These are phyloP conservation scores for Terebella lapidaria DNA, from an alignment of 2,888 invertebrate species.

Conservation along the genomic window DNA sequence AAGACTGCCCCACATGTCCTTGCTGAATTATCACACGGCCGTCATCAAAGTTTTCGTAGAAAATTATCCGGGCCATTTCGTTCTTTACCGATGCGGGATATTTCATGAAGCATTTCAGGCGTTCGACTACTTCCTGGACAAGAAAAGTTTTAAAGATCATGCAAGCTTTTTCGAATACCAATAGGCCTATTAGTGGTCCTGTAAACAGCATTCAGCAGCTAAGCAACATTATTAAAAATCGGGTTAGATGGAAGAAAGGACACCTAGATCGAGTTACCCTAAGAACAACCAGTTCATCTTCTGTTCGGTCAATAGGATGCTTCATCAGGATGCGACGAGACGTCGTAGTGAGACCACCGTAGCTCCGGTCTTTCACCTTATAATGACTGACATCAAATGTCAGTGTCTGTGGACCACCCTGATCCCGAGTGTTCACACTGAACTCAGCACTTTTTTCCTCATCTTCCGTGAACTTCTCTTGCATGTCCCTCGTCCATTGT, in stretches of 20 bases:
- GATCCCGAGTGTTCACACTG: neutral
- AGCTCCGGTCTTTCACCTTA: slow-evolving; percentile 19
- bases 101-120: slow-evolving; percentile 32
- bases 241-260: too few relatives aligned
- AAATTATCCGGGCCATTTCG: slow-evolving; percentile 29
- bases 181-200: too few relatives aligned
- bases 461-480: slow-evolving; percentile 5
- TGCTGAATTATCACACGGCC: slow-evolving; percentile 36
- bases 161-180: too few relatives aligned
- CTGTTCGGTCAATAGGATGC: slow-evolving; percentile 24
- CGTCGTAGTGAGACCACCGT: slow-evolving; percentile 15
- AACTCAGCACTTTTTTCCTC: neutral
- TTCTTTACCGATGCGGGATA: slow-evolving; percentile 28
- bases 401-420: slow-evolving; percentile 13
- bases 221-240: too few relatives aligned
- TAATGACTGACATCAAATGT: slow-evolving; percentile 29
- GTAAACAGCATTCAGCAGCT: too few relatives aligned
- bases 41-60: slow-evolving; percentile 31
- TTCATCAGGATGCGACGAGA: slow-evolving; percentile 28
- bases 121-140: slow-evolving; percentile 30
- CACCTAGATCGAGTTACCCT: too few relatives aligned
- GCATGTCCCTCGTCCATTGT: slow-evolving; percentile 7
- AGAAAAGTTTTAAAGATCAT: too few relatives aligned
- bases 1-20: slow-evolving; percentile 31
- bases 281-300: slow-evolving; percentile 26